These are phyloP conservation scores for Brachypodius melanocephalos DNA, from an alignment of 2,113 vertebrate species.

Conservation along the genomic window DNA sequence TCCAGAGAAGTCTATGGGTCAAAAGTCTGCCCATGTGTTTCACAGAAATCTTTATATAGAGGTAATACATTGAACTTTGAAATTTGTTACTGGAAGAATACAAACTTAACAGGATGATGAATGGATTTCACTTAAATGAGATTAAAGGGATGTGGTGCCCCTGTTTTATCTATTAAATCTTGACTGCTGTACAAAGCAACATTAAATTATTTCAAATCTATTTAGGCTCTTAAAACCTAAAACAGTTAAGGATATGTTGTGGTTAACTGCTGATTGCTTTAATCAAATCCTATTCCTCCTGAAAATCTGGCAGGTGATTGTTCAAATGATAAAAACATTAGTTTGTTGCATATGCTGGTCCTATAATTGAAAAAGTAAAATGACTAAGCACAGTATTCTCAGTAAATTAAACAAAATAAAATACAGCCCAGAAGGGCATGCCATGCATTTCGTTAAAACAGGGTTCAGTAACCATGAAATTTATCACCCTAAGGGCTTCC, in stretches of 20 bases:
- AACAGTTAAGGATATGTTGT: neutral
- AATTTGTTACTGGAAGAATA: neutral
- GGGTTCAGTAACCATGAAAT: neutral
- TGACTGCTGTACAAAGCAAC: neutral
- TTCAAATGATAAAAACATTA: neutral
- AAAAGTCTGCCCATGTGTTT: neutral
- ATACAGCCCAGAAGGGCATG: neutral
- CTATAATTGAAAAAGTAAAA: conserved; percentile 21
- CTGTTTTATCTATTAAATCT: neutral
- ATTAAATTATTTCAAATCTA: neutral
- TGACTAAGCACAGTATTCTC: conserved; percentile 35
- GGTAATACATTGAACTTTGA: neutral
- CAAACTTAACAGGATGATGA: neutral
- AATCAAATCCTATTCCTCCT: neutral
- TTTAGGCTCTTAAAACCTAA: neutral
- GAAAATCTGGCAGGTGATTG: conserved; percentile 20
- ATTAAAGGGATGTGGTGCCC: neutral
- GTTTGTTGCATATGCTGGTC: neutral
- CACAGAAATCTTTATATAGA: neutral
- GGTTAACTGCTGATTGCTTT: neutral
- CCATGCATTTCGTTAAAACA: neutral
- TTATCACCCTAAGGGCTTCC: neutral
- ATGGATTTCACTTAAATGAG: neutral
- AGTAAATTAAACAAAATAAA: neutral
- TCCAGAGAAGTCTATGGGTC: neutral